Conservation (phyloP, 2,888 invertebrate genomes). For the Vandiemenella viatica region DNA sequence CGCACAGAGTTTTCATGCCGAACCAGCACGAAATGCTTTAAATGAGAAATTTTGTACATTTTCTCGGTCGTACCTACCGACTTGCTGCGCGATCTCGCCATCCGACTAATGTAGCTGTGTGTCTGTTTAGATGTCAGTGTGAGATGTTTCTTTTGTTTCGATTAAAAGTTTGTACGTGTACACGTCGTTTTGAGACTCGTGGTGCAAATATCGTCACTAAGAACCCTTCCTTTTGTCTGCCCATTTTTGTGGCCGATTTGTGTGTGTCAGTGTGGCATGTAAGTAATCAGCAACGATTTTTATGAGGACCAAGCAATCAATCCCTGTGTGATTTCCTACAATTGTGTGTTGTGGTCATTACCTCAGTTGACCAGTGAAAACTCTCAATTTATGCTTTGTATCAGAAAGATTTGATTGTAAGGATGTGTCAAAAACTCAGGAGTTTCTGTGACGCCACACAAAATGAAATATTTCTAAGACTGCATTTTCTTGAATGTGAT, state of each 20-base stretch:
- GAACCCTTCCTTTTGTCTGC: constrained; percentile 13
- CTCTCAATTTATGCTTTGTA: constrained; percentile 16
- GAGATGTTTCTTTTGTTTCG: constrained; percentile 15
- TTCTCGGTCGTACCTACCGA: constrained; percentile 7
- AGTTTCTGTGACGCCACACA: constrained; percentile 17
- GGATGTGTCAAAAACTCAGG: constrained; percentile 18
- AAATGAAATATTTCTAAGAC: constrained; percentile 19
- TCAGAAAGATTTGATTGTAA: constrained; percentile 14
- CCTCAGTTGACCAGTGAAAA: constrained; percentile 16
- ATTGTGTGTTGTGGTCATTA: constrained; percentile 1
- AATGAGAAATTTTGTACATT: constrained; percentile 16
- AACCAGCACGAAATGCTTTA: constrained; percentile 16
- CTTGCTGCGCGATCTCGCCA: constrained; percentile 16
- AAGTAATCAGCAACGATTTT: constrained; percentile 12
- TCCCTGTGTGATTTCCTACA: constrained; percentile 6
- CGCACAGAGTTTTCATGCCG: constrained; percentile 18
- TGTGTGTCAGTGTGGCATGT: constrained; percentile 16
- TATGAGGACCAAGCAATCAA: constrained; percentile 18
- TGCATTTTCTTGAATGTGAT: constrained; percentile 19
- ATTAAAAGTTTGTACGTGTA: constrained; percentile 15
- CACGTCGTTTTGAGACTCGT: constrained; percentile 11
- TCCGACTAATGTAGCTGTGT: constrained; percentile 17
- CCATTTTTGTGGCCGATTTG: constrained; percentile 15
- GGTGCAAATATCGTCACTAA: background rate
- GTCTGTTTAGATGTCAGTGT: constrained; percentile 18